Percentiles rank a stretch among this genome's conserved stretches.
Evolutionary conservation across 2,113 vertebrate species (phyloP).

Genomic region (Pogonocichla stellata): DNA sequence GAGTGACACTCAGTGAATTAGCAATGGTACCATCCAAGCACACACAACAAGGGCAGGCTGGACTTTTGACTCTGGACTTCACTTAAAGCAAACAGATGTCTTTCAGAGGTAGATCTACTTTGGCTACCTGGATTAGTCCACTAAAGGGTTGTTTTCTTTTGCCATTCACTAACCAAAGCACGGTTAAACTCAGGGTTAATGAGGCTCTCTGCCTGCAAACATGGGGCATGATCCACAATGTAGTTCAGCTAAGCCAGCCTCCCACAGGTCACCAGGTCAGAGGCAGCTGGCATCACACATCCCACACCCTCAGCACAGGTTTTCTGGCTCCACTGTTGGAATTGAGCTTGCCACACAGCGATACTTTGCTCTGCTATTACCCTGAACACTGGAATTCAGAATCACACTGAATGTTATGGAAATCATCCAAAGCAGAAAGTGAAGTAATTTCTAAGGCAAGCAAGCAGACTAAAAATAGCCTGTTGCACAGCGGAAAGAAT

Average conservation of each 20-base stretch:
- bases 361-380: not conserved
- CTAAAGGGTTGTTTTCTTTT: not conserved
- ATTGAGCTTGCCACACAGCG: rapidly evolving
- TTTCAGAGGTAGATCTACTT: not conserved
- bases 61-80: not conserved
- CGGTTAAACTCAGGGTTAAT: not conserved
- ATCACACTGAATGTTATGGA: slow-evolving; percentile 1
- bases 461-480: slow-evolving; percentile 26
- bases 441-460: slow-evolving; percentile 27
- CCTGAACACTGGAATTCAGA: not conserved
- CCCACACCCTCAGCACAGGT: not conserved
- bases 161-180: not conserved
- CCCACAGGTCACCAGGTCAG: not conserved
- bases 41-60: not conserved
- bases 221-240: not conserved
- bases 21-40: not conserved
- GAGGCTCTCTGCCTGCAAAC: not conserved
- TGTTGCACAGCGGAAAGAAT: not conserved
- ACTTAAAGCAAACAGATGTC: not conserved
- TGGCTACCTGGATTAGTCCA: not conserved
- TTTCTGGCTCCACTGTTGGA: not conserved
- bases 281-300: not conserved
- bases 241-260: not conserved
- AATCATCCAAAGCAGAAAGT: slow-evolving; percentile 32
- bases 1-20: not conserved